Evolutionary conservation across 2,797 vertebrate genomes (phyloP), one percentile per base, ranked within the genome.

Genomic region (Alcedo atthis): DNA sequence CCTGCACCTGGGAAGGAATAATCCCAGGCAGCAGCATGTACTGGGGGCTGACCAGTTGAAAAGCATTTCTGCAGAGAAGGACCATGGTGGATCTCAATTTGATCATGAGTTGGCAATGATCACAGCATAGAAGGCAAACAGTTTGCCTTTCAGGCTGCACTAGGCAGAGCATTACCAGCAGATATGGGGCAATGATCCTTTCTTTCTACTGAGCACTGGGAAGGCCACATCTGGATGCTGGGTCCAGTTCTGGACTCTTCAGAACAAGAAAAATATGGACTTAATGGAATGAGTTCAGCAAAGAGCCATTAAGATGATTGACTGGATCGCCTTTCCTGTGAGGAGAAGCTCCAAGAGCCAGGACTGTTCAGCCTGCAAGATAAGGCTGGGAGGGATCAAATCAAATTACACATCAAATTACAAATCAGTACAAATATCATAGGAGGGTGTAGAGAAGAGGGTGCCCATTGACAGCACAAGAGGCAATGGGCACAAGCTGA

Each of bases 41-140:
- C 40, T 24, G 16, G 15, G 16, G 22, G 63, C 20, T 1, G 0
- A 46, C 13, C 32, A 58, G 37, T 12, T 53, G 45, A 32, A 40
- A 69, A 57, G 17, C 16, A 45, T 28, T 10, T 48, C 45, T 83
- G 19, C 30, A 71, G 45, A 42, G 20, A 40, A 68, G 28, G 28
- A 57, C 9, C 19, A 8, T 37, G 32, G 32, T 21, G 55, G 19
- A 33, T 13, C 25, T 66, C 57, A 54, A 40, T 15, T 11, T 46
- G 62, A 20, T 15, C 14, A 1, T n/a, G 74, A 54, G 48, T 48
- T 69, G 46, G 11, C 8, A 48, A 49, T 33, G 26, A 8, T 53
- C 0, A 0, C 64, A 54, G 35, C 2, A 1, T 19, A 62, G 63
- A 51, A 61, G 22, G 18, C 30, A 32, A 69, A 43, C 10, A 10